Evolutionary conservation across 2,888 invertebrate species (phyloP).

Genomic region (Smittia aterrima): DNA sequence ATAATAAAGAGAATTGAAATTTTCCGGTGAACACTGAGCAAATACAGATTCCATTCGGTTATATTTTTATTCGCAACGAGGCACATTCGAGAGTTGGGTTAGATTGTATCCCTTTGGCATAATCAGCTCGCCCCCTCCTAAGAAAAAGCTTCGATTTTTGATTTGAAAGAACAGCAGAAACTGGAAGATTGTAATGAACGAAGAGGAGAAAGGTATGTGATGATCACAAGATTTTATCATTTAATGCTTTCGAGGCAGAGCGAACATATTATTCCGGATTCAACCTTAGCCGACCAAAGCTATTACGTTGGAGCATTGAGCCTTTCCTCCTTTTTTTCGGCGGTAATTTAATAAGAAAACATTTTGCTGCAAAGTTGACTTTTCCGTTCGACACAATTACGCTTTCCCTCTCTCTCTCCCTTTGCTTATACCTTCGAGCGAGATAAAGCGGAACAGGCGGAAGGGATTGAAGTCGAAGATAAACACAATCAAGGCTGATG

Average conservation of each 20-base stretch:
- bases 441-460: neutral
- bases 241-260: constrained; percentile 19
- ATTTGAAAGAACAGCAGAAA: constrained; percentile 13
- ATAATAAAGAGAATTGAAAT: constrained; percentile 39
- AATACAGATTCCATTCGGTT: neutral
- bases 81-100: constrained; percentile 25
- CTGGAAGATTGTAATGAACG: constrained; percentile 10
- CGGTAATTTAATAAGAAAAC: neutral
- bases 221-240: constrained; percentile 41
- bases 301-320: neutral
- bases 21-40: neutral
- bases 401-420: neutral
- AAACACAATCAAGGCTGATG: neutral
- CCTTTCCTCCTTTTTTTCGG: neutral
- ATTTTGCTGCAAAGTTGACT: neutral
- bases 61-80: constrained; percentile 8
- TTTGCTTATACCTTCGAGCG: neutral
- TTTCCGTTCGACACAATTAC: neutral
- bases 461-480: constrained; percentile 11
- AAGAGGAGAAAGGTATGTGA: constrained; percentile 33
- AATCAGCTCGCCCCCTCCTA: constrained; percentile 30
- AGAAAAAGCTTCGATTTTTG: constrained; percentile 29
- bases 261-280: neutral
- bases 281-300: neutral
- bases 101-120: constrained; percentile 30